phyloP scores from a whole-genome alignment of 2,888 invertebrate genomes.

The Griposia aprilina region DNA sequence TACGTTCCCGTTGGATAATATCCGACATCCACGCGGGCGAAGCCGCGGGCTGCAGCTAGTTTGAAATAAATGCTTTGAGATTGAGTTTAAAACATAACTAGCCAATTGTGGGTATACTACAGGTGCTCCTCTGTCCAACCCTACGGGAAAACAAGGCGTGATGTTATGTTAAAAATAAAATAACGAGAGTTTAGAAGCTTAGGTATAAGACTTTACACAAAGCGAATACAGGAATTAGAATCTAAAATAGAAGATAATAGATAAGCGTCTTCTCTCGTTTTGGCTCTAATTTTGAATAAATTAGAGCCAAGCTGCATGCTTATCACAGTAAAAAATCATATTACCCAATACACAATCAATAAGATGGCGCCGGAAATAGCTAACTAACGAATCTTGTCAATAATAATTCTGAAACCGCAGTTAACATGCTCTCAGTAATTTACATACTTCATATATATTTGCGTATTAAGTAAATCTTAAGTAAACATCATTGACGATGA shows the following conservation, averaged over 20 bases:
- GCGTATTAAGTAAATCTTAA: not conserved
- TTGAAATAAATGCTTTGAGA: no score
- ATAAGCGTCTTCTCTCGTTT: not conserved
- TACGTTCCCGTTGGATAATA: no score
- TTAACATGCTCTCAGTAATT: constrained; percentile 24
- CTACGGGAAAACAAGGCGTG: no score
- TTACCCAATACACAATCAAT: not conserved
- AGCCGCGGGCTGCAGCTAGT: no score
- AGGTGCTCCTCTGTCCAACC: no score
- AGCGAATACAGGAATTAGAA: not conserved
- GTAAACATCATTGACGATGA: constrained; percentile 23
- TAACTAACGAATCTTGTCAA: constrained; percentile 10
- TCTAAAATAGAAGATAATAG: not conserved
- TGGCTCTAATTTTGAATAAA: not conserved
- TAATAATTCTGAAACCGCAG: constrained; percentile 6
- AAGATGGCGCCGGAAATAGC: not conserved
- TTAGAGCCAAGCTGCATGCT: no score
- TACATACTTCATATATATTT: constrained; percentile 22
- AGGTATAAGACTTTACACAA: not conserved
- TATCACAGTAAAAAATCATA: not conserved
- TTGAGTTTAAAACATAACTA: no score
- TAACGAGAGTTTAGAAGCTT: not conserved
- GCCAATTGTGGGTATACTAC: no score
- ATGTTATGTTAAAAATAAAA: not conserved
- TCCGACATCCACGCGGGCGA: no score